phyloP scores from a whole-genome alignment of 2,888 invertebrate genomes.

The Eilema griseolum region DNA sequence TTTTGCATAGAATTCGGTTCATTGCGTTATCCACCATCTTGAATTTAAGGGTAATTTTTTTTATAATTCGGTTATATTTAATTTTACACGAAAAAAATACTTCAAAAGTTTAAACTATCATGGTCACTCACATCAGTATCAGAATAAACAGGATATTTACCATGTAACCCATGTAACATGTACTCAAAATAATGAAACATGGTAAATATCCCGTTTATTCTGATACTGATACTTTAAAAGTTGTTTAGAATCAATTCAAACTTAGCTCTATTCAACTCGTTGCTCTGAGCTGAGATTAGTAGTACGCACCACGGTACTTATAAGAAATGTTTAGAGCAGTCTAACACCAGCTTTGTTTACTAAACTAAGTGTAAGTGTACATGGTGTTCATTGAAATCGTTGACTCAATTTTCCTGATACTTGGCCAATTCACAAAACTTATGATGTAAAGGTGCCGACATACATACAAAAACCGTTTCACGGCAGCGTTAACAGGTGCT shows the following conservation, averaged over 20 bases:
- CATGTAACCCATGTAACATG: too few relatives aligned
- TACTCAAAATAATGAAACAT: too few relatives aligned
- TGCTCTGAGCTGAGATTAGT: neutral
- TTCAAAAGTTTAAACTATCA: too few relatives aligned
- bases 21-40: too few relatives aligned
- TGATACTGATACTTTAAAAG: too few relatives aligned
- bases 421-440: conserved; percentile 10
- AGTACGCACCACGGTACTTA: neutral
- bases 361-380: conserved; percentile 2
- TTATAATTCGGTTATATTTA: too few relatives aligned
- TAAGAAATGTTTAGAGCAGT: neutral
- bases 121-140: too few relatives aligned
- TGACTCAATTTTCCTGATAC: conserved; percentile 13
- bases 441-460: conserved; percentile 31
- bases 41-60: too few relatives aligned
- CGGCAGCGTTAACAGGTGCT: conserved; percentile 47
- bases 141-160: too few relatives aligned
- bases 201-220: too few relatives aligned
- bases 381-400: conserved; percentile 19
- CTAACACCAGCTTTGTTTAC: conserved; percentile 1
- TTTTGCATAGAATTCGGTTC: too few relatives aligned
- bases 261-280: neutral
- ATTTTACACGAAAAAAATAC: too few relatives aligned
- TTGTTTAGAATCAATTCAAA: neutral
- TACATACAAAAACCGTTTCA: conserved; percentile 38